Base-by-base conservation (phyloP, 1,140 invertebrate genomes). In the Achroia grisella region DNA sequence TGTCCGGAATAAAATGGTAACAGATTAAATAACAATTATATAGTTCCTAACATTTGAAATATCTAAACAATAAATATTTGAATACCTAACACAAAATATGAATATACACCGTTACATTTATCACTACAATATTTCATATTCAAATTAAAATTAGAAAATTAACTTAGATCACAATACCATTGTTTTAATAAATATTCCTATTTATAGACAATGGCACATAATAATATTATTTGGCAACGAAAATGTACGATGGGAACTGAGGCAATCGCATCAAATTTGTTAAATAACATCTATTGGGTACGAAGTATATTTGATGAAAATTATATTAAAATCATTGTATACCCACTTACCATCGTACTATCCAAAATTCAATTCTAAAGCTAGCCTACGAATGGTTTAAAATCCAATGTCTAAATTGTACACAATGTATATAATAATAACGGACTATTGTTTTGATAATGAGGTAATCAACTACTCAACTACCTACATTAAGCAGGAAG, bases 21-120 rank as follows among this genome's bases (percentile, higher is more conserved):
- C 17, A 23, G 6, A 23, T n/a, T n/a, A n/a, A n/a, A n/a, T n/a
- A n/a, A n/a, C 6, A 23, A 23, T 23, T 23, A 23, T 6, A 23
- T 6, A 23, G 17, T 6, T 23, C 17, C 17, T 23, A 23, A 23
- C 17, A 23, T 23, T 23, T 23, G 2, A 34, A 31, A 11, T 36
- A n/a, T 35, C 45, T n/a, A n/a, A n/a, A n/a, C n/a, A n/a, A 23
- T 23, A 23, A 23, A 23, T 23, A 23, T 23, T 23, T 23, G 6
- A 23, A 23, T 23, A 23, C 17, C n/a, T 48, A 48, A 41, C 45
- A 41, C 13, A 41, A 48, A 30, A 31, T 23, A 23, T 23, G 6
- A 23, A 23, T 23, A 23, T 23, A 23, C 6, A 23, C 2, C 17
- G 6, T 23, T 23, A 23, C 17, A 23, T 23, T 49, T 27, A 39